phyloP scores from a whole-genome alignment of 2,888 invertebrate species.

The Cantharis rufa region DNA sequence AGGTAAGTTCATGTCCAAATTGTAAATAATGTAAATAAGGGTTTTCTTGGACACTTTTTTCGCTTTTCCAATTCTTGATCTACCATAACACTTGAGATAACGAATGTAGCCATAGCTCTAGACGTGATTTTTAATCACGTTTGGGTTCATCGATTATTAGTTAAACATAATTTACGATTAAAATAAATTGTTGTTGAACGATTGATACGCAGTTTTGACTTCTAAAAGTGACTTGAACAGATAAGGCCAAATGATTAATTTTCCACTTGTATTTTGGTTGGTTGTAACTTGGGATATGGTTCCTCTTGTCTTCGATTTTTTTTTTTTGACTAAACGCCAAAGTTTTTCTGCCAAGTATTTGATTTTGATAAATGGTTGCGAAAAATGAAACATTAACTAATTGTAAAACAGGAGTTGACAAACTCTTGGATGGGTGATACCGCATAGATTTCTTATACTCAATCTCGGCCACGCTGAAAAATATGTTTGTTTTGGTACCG shows the following conservation, averaged over 20 bases:
- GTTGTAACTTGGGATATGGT: background rate
- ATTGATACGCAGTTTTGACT: background rate
- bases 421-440: background rate
- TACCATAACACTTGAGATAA: background rate
- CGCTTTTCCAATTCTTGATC: background rate
- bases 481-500: background rate
- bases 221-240: background rate
- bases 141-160: background rate
- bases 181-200: background rate
- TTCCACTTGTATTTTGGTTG: background rate
- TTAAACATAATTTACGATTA: background rate
- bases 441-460: no score
- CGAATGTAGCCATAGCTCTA: background rate
- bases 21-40: background rate
- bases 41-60: background rate
- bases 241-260: background rate
- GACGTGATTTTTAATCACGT: background rate
- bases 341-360: background rate
- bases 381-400: background rate
- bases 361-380: background rate
- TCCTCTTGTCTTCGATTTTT: background rate
- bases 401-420: background rate
- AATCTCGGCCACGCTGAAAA: no score
- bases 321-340: background rate
- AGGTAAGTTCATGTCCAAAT: constrained; percentile 67